Base-by-base conservation (phyloP, 37 sponge, comb jelly and placozoan species). In the Geodia barretti region DNA sequence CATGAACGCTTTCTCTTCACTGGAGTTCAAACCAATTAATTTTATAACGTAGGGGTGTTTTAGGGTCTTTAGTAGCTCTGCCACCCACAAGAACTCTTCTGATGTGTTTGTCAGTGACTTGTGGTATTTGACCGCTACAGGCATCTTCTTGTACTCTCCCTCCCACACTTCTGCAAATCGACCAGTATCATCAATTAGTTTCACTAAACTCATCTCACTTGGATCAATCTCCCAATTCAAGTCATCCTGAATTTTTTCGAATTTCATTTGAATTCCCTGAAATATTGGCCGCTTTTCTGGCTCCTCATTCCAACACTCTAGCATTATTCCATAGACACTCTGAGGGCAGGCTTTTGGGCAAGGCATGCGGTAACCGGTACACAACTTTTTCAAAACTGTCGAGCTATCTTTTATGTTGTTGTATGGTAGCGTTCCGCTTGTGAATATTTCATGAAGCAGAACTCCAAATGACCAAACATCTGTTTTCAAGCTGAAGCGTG, bases 401-500 rank as follows among this genome's bases (percentile, higher is more conserved):
- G 29, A 68, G 38, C 43, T 83, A 9, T 54, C 39, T 71, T 70
- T 73, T 7, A 47, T 47, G 17, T 87, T 81, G 1, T 88, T 82
- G 43, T 90, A 94, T 0, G 95, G 95, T 0, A 84, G 75, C 4
- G 80, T 40, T 3, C 95, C 95, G 59, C 79, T 60, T 11, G 90
- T 94, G 41, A 90, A 76, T 9, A 94, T 62, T 64, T 94, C 95
- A 5, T 84, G 79, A 63, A 94, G 72, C 14, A 94, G 82, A 37
- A 94, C 79, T 31, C 95, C 95, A 74, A 82, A 94, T n/a, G 87
- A 86, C 95, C 91, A 94, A 60, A 93, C 94, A 35, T 93, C 94
- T 35, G 94, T 89, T 70, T 93, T 89, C 39, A 88, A 64, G 72
- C 73, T 84, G 80, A 88, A 88, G n/a, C n/a, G n/a, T n/a, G n/a